Base-by-base conservation (phyloP, 1,140 invertebrate species). In the Drosophila mojavensis region DNA sequence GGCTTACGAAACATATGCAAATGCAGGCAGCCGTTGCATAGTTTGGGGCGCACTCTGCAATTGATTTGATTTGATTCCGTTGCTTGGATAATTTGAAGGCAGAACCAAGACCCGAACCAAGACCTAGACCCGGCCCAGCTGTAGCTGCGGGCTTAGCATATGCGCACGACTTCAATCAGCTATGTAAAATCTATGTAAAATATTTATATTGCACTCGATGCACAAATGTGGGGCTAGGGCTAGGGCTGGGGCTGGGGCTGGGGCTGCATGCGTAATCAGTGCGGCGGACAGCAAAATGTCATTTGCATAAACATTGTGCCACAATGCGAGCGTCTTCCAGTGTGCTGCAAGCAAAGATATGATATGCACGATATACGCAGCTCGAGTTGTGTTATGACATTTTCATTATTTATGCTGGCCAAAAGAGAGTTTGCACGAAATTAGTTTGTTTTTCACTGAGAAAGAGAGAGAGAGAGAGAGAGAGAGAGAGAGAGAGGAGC, bases 171-270 rank as follows among this genome's bases (percentile, higher is more conserved):
- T 88, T 79, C 83, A 86, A 86, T 86, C 83, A 86, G 83, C 84
- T 86, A 89, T 89, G 84, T 88, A 83, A 86, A 86, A 86, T 86
- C 83, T 86, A 86, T 86, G 84, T 86, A 86, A 86, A 86, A 86
- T 86, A 86, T 86, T 86, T 86, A 86, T 86, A 80, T 78, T 86
- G 73, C 80, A 77, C 71, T 88, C 58, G 83, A 82, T 82, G 82
- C 78, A 85, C 66, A 59, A 13, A 39, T 13, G 36, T 39, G 36
- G 17, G 39, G 17, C 9, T 64, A 58, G 33, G 65, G 58, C 64
- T 47, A 45, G 41, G 28, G 15, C 33, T 36, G 33, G 0, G 2
- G 33, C 33, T 36, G 33, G 20, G 3, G 20, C 20, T 24, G 28
- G 39, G 39, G 17, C 9, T 66, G 65, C 61, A 76, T 75, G 70